These are phyloP conservation scores for Halocaridina rubra DNA, from an alignment of 2,888 invertebrate species.

Conservation along the genomic window DNA sequence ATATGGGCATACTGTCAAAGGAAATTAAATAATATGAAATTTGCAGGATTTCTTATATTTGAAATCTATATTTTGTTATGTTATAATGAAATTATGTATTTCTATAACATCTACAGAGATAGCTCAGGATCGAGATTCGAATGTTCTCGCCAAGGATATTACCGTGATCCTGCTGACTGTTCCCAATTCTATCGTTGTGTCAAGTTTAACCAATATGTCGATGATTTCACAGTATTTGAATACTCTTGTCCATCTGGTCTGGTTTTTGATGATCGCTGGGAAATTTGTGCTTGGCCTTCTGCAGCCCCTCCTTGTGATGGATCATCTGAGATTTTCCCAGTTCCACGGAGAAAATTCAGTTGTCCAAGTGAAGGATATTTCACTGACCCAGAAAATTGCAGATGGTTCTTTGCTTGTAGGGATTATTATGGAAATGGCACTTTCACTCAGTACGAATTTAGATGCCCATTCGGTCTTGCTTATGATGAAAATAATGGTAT, in stretches of 20 bases:
- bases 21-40: too few relatives aligned
- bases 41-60: too few relatives aligned
- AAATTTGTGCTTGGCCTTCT: slow-evolving; percentile 85
- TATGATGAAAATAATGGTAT: slow-evolving; percentile 78
- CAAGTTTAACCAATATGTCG: slow-evolving; percentile 80
- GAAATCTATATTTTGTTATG: too few relatives aligned
- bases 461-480: slow-evolving; percentile 83
- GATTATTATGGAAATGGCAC: slow-evolving; percentile 68
- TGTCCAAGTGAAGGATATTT: slow-evolving; percentile 81
- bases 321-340: slow-evolving; percentile 81
- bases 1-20: too few relatives aligned
- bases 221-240: slow-evolving; percentile 83
- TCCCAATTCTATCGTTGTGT: slow-evolving; percentile 84
- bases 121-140: slow-evolving; percentile 77
- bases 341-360: slow-evolving; percentile 76
- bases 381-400: slow-evolving; percentile 83
- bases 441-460: slow-evolving; percentile 81
- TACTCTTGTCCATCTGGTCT: slow-evolving; percentile 84
- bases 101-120: too few relatives aligned
- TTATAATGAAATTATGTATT: too few relatives aligned
- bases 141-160: slow-evolving; percentile 82
- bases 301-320: slow-evolving; percentile 81
- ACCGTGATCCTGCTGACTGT: slow-evolving; percentile 81
- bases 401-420: slow-evolving; percentile 85
- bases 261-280: slow-evolving; percentile 79